Conservation (phyloP, 1,140 invertebrate species). For the Polypedilum pembai region DNA sequence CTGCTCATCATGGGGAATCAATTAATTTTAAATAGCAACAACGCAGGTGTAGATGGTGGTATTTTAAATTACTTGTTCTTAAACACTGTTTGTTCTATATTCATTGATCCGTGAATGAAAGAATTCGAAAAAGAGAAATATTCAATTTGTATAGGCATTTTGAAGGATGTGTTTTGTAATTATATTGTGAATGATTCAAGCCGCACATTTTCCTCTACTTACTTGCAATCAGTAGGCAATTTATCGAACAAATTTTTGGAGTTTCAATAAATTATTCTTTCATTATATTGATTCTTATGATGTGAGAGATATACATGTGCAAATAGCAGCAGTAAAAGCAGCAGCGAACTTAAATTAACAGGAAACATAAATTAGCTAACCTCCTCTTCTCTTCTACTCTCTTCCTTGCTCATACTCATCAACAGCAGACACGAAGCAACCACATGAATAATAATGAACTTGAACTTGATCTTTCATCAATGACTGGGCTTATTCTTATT, state of each 20-base stretch:
- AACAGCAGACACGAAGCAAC: not conserved
- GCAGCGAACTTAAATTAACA: not conserved
- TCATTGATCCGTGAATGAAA: not conserved
- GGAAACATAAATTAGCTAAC: constrained; percentile 12
- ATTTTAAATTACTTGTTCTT: not conserved
- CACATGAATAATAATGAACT: constrained; percentile 18
- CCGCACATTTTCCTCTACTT: too few species aligned
- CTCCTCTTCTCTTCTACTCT: not conserved
- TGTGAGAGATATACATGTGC: not conserved
- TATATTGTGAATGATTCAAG: too few species aligned
- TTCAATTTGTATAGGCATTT: not conserved
- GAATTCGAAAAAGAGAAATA: not conserved
- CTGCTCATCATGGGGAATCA: not conserved
- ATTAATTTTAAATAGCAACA: constrained; percentile 19
- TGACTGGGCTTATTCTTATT: not conserved
- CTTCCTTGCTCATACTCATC: not conserved
- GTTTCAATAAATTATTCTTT: too few species aligned
- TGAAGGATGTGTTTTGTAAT: not conserved
- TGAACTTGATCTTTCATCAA: constrained; percentile 18
- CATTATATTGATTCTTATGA: not conserved
- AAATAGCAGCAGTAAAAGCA: not conserved
- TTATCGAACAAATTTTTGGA: too few species aligned
- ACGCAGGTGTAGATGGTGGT: not conserved
- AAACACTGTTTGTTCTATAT: constrained; percentile 1
- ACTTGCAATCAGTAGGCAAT: too few species aligned